phyloP scores from a whole-genome alignment of 2,797 vertebrate species.

The Acridotheres tristis region DNA sequence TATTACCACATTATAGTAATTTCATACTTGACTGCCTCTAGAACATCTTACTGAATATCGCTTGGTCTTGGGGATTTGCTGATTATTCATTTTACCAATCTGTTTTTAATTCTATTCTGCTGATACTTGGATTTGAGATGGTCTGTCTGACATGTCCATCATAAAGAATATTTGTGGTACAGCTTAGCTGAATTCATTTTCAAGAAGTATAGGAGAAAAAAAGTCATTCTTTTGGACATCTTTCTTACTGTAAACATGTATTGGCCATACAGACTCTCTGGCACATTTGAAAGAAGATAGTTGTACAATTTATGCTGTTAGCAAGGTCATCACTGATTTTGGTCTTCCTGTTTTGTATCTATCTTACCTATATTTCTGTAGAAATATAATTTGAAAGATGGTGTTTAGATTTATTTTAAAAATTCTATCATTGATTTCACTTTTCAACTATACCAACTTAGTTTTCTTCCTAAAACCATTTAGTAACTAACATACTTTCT shows the following conservation, averaged over 20 bases:
- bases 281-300: background rate
- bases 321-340: background rate
- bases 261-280: background rate
- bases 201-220: background rate
- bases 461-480: background rate
- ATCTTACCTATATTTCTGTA: background rate
- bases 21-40: slow-evolving; percentile 26
- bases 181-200: background rate
- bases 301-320: background rate
- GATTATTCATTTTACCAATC: slow-evolving; percentile 8
- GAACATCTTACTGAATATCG: background rate
- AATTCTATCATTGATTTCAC: background rate
- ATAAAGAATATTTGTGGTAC: background rate
- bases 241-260: background rate
- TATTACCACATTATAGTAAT: background rate
- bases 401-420: too few species aligned
- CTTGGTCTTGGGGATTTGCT: background rate
- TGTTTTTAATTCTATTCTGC: background rate
- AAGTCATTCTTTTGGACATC: background rate
- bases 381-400: background rate
- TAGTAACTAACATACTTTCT: background rate
- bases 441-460: background rate
- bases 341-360: background rate
- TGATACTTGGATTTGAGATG: background rate
- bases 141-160: background rate